Evolutionary conservation across 1,140 invertebrate species (phyloP).

Genomic region (Drosophila leontia): DNA sequence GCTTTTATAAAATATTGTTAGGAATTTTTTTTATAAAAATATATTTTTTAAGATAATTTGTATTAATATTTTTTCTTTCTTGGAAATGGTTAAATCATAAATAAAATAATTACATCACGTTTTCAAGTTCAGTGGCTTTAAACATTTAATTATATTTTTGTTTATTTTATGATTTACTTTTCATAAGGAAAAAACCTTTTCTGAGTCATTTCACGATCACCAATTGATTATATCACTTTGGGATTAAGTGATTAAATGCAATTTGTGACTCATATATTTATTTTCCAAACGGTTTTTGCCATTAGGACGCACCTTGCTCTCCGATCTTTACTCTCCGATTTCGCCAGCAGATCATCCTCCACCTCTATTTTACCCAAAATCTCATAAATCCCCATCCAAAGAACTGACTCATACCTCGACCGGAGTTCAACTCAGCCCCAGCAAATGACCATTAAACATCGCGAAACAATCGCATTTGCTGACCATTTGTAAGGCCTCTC

Average conservation of each 20-base stretch:
- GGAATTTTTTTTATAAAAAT: not conserved
- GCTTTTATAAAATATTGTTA: not conserved
- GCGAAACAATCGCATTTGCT: slow-evolving; percentile 31
- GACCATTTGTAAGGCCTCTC: slow-evolving; percentile 61
- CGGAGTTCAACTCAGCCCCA: slow-evolving; percentile 9
- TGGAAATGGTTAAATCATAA: too few relatives aligned
- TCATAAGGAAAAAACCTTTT: accelerated
- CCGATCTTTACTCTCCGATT: not conserved
- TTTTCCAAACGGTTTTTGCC: not conserved
- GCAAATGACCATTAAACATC: slow-evolving; percentile 16
- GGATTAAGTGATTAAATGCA: slow-evolving; percentile 7
- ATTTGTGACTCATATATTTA: slow-evolving; percentile 1
- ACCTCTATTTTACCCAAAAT: not conserved
- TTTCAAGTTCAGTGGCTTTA: not conserved
- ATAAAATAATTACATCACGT: not conserved
- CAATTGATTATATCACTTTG: slow-evolving; percentile 5
- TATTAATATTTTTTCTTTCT: not conserved
- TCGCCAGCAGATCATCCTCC: not conserved
- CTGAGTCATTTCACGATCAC: slow-evolving; percentile 1
- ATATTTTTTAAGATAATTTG: not conserved
- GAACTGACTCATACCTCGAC: slow-evolving; percentile 32
- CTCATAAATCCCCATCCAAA: not conserved
- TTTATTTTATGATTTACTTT: not conserved
- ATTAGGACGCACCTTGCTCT: not conserved
- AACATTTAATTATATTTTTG: not conserved